Evolutionary conservation across 2,113 vertebrate genomes (phyloP), one percentile per base, ranked within the genome.

Genomic region (Myotis davidii): DNA sequence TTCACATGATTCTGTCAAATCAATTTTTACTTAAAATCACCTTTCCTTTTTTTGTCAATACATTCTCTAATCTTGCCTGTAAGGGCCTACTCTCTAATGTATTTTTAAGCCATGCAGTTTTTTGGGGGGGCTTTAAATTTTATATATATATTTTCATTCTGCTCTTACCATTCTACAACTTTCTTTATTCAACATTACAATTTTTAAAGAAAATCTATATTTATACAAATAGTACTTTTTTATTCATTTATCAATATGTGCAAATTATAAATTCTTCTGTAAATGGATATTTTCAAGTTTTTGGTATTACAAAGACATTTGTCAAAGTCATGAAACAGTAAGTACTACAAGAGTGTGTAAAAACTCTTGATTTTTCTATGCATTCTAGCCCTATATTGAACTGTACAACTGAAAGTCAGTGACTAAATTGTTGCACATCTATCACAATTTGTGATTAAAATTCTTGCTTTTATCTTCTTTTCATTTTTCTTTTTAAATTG

Each of bases 401-500:
- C 37, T 37, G 18, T 9, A 54, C 6, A 70, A 77, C 73, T 91
- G 64, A 83, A 73, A 1, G 11, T 59, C 42, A 85, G 9, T 90
- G 8, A 76, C 10, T 37, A 94, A 32, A 65, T 88, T n/a, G 34
- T 76, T 59, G 8, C 16, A 65, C 1, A 34, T 69, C 14, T 54
- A 69, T 56, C 3, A 25, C 59, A 91, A 34, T 14, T 77, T 88
- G 39, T 90, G 65, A 52, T 42, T 39, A 70, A 79, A 70, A 78
- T 61, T 0, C 11, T 76, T 91, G 52, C 1, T 37, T 87, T 72
- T 12, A 37, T 48, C 0, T 39, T 74, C 13, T 48, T 70, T 42
- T 73, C 2, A 86, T 54, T 93, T 95, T 87, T 64, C 21, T 56
- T 78, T 67, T 76, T 17, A 95, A 84, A 59, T 52, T 95, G 23